phyloP scores from a whole-genome alignment of 2,797 vertebrate genomes.

The Notoglanidium macrostoma region DNA sequence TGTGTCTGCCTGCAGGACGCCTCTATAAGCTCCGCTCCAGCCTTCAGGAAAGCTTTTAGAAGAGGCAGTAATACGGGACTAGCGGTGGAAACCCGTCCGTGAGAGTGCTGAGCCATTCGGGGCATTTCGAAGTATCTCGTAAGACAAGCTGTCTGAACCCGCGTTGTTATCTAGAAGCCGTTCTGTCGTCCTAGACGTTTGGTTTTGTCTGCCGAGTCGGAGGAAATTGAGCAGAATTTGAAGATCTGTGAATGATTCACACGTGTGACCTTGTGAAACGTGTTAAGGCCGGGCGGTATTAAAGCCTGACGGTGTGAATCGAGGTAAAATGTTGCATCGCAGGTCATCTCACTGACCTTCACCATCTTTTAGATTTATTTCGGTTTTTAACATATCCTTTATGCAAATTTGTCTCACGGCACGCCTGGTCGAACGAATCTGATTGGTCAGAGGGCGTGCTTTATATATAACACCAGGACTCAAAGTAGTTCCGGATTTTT shows the following conservation, averaged over 20 bases:
- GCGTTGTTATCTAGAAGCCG: background rate
- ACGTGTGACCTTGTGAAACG: background rate
- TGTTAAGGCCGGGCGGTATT: background rate
- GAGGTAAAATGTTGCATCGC: background rate
- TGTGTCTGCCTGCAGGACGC: background rate
- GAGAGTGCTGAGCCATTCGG: background rate
- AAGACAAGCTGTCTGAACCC: background rate
- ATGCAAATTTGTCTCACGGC: background rate
- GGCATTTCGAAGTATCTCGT: background rate
- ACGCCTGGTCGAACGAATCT: background rate
- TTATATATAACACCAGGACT: background rate
- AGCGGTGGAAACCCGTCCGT: background rate
- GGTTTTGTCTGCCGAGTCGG: background rate
- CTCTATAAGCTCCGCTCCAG: background rate
- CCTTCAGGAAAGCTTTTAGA: slow-evolving; percentile 7
- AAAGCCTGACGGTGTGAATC: background rate
- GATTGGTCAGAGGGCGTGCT: background rate
- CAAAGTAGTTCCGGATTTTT: background rate
- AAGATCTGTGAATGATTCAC: background rate
- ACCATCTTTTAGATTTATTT: background rate
- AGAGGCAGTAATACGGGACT: background rate
- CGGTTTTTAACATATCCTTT: background rate
- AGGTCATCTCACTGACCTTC: background rate
- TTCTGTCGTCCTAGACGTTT: background rate
- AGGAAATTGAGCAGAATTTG: slow-evolving; percentile 12